Evolutionary conservation across 2,888 invertebrate genomes (phyloP), one percentile per base, ranked within the genome.

Genomic region (Drosophila fulvimacula): DNA sequence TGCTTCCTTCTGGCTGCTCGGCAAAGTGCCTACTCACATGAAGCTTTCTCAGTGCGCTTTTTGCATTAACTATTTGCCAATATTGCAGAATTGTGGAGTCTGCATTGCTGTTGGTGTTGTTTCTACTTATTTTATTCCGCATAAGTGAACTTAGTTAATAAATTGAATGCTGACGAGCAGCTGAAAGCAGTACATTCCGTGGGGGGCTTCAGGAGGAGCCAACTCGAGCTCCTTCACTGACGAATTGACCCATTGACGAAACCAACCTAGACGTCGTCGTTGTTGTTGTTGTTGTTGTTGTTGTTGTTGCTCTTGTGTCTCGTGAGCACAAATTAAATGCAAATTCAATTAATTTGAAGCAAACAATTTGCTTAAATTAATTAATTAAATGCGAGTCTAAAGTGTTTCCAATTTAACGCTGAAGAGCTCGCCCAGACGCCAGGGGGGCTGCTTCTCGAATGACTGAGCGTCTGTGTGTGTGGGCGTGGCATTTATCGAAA

Each of bases 291-390:
- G 56, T n/a, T n/a, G n/a, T n/a, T 58, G 66, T 21, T 48, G 17
- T 44, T 46, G 46, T 30, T 58, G 66, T 27, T 56, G 56, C 24
- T 34, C 6, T 17, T 55, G 49, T 73, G 78, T 78, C 80, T 79
- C 69, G 87, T 79, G 72, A 76, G 81, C 84, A 82, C 84, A 91
- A 90, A 89, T 90, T 89, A 90, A 90, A 91, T 88, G 89, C 83
- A 90, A 88, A 90, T 91, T 90, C 90, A 91, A 90, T 90, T 90
- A 91, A 90, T 90, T 90, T 90, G 88, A 80, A 90, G 91, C 88
- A 91, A 90, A 90, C 90, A 90, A 89, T 90, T 90, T 90, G 91
- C 90, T 90, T 90, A 88, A 90, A 90, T 90, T 90, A 90, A 90
- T 90, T 90, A 90, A 90, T 90, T 89, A 89, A 90, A 90, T 90